These are phyloP conservation scores for Stenodera caucasica DNA, from an alignment of 2,888 invertebrate genomes.

Conservation along the genomic window DNA sequence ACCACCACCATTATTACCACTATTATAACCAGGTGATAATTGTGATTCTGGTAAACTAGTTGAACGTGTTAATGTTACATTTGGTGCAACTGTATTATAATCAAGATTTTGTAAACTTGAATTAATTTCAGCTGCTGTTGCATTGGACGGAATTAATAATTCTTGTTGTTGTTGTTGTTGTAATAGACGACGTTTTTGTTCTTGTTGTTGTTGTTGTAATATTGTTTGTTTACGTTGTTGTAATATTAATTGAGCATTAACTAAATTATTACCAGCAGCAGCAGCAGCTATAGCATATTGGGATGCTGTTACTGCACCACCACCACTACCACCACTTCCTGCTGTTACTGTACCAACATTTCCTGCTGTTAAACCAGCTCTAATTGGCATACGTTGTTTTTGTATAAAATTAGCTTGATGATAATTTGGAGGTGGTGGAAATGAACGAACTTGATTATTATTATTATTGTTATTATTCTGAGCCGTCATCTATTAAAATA, in stretches of 20 bases:
- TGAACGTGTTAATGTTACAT: slow-evolving; percentile 80
- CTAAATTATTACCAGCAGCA: slow-evolving; percentile 29
- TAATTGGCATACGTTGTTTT: slow-evolving; percentile 26
- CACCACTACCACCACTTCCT: too few relatives aligned
- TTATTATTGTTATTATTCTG: too few relatives aligned
- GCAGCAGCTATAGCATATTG: slow-evolving; percentile 33
- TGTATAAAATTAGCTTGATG: slow-evolving; percentile 39
- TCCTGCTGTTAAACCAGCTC: slow-evolving; percentile 22
- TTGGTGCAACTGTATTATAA: slow-evolving; percentile 80
- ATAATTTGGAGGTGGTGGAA: slow-evolving; percentile 54
- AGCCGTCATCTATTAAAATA: slow-evolving; percentile 35
- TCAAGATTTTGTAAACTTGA: slow-evolving; percentile 72
- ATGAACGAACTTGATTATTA: slow-evolving; percentile 38
- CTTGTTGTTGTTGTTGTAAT: slow-evolving; percentile 50
- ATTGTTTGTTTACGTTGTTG: slow-evolving; percentile 48
- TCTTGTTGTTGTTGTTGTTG: slow-evolving; percentile 82
- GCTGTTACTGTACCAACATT: slow-evolving; percentile 5
- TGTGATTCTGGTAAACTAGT: slow-evolving; percentile 62
- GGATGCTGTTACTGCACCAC: slow-evolving; percentile 14
- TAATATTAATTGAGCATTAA: slow-evolving; percentile 51
- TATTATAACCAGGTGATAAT: slow-evolving; percentile 61
- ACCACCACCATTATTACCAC: neutral
- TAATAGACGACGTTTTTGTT: slow-evolving; percentile 71
- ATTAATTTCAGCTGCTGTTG: slow-evolving; percentile 59
- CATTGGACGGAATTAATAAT: slow-evolving; percentile 77